Conservation (phyloP, 2,888 invertebrate genomes). For the Paralinhomoeus sp. region DNA sequence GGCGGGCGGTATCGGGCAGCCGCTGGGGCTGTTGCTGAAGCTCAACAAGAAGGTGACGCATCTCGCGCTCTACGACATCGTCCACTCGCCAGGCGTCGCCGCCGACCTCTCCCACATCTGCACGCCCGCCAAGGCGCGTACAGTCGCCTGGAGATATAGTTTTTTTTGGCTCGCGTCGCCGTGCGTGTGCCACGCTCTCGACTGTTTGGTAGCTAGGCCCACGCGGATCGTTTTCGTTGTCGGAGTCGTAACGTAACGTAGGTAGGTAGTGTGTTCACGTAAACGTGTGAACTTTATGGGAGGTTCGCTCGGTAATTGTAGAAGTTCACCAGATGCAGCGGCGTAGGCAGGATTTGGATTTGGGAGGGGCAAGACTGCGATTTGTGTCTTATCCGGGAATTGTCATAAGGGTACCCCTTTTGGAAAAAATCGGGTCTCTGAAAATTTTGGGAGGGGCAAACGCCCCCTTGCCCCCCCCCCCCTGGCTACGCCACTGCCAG, state of each 20-base stretch:
- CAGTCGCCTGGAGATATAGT: conserved; percentile 37
- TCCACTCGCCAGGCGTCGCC: conserved; percentile 80
- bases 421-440: no score
- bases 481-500: no score
- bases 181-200: not conserved
- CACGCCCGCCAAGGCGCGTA: conserved; percentile 42
- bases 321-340: not conserved
- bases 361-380: no score
- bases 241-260: no score
- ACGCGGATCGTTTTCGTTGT: not conserved
- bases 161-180: no score
- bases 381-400: not conserved
- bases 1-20: conserved; percentile 91
- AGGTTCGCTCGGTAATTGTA: not conserved
- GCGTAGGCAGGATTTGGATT: no score
- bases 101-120: conserved; percentile 92
- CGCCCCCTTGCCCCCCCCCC: no score
- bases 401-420: no score
- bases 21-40: conserved; percentile 70
- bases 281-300: no score
- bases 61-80: conserved; percentile 73
- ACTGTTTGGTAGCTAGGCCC: not conserved
- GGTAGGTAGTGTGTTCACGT: no score
- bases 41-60: conserved; percentile 43
- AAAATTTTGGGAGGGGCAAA: no score